Percentiles rank a stretch among this genome's conserved stretches.
phyloP scores from a whole-genome alignment of 2,113 vertebrate species.

The Mola mola region DNA sequence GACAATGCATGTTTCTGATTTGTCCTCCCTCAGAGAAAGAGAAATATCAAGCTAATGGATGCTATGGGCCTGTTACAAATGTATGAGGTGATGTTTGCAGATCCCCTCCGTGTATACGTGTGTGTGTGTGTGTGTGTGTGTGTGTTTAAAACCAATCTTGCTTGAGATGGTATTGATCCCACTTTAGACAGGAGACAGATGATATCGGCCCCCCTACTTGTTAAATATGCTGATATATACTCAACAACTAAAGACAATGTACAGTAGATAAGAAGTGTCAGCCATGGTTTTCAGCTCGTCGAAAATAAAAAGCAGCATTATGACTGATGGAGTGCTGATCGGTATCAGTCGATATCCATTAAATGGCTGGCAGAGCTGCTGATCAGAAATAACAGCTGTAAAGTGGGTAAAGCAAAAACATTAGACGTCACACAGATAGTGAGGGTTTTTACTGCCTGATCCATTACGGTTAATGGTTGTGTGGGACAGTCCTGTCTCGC shows the following conservation, averaged over 20 bases:
- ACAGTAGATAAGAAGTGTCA: slow-evolving; percentile 54
- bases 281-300: slow-evolving; percentile 55
- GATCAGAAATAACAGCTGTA: slow-evolving; percentile 38
- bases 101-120: slow-evolving; percentile 25
- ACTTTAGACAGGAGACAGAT: slow-evolving; percentile 45
- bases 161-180: slow-evolving; percentile 62
- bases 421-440: slow-evolving; percentile 57
- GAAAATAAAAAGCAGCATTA: slow-evolving; percentile 25
- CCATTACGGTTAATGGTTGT: slow-evolving; percentile 24
- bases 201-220: slow-evolving; percentile 35
- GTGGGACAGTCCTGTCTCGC: not conserved
- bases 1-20: slow-evolving; percentile 61
- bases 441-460: slow-evolving; percentile 35
- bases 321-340: slow-evolving; percentile 28
- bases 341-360: slow-evolving; percentile 38
- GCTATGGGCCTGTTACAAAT: slow-evolving; percentile 37
- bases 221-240: slow-evolving; percentile 59
- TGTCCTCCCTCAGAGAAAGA: slow-evolving; percentile 27
- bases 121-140: slow-evolving; percentile 1
- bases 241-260: slow-evolving; percentile 37
- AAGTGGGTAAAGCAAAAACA: slow-evolving; percentile 41
- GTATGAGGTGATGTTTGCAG: slow-evolving; percentile 43
- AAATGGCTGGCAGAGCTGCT: slow-evolving; percentile 21
- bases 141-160: slow-evolving; percentile 17
- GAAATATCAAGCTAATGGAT: slow-evolving; percentile 21